These are phyloP conservation scores for Amazonetta brasiliensis DNA, from an alignment of 2,797 vertebrate species.

Conservation along the genomic window DNA sequence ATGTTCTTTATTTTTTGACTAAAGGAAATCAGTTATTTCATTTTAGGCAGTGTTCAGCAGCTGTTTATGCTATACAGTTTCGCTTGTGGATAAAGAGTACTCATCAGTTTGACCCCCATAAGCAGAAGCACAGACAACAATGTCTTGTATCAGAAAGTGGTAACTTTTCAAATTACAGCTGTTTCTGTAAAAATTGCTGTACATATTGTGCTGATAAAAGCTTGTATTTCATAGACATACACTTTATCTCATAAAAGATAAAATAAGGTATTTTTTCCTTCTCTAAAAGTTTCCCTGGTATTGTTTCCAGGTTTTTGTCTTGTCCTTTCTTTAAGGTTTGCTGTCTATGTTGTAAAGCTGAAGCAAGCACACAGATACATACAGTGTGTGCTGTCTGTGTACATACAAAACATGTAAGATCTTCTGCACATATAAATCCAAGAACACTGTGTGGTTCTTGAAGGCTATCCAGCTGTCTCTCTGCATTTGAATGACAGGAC, in stretches of 20 bases:
- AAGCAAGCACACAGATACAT: background rate
- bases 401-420: background rate
- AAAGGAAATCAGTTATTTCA: background rate
- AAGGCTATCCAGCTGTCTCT: background rate
- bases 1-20: background rate
- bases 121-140: background rate
- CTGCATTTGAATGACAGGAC: background rate
- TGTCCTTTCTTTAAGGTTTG: background rate
- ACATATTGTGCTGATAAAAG: background rate
- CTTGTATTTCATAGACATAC: background rate
- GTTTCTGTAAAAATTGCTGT: background rate
- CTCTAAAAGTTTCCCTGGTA: background rate
- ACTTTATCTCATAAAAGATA: background rate
- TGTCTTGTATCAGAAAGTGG: background rate
- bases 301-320: background rate
- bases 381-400: accelerated
- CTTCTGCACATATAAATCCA: background rate
- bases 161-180: background rate
- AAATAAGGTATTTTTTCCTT: background rate
- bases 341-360: background rate
- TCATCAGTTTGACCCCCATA: background rate
- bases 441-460: background rate
- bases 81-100: background rate
- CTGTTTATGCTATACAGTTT: background rate
- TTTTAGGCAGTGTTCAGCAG: background rate